Evolutionary conservation across 2,888 invertebrate genomes (phyloP).

Genomic region (Standfussiana lucernea): DNA sequence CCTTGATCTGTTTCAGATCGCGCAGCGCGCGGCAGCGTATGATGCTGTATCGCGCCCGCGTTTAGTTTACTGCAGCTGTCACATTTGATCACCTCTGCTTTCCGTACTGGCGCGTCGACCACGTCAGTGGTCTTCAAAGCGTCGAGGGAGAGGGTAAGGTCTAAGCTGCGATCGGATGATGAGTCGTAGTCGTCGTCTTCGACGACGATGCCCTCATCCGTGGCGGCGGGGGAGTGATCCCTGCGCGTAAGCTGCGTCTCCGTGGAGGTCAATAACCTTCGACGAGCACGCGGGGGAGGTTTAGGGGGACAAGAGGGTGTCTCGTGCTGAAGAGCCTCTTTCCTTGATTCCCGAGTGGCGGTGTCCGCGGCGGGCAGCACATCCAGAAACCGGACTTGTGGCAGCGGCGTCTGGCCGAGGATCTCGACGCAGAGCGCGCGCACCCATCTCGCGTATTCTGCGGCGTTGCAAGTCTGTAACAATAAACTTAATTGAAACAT

Average conservation of each 20-base stretch:
- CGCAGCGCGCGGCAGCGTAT: slow-evolving; percentile 86
- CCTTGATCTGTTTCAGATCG: slow-evolving; percentile 85
- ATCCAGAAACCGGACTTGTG: slow-evolving; percentile 93
- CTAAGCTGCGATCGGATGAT: slow-evolving; percentile 90
- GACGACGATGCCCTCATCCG: slow-evolving; percentile 90
- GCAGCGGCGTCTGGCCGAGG: slow-evolving; percentile 93
- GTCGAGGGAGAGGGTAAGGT: slow-evolving; percentile 89
- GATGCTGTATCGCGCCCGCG: slow-evolving; percentile 79
- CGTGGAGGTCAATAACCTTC: slow-evolving; percentile 83
- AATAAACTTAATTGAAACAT: slow-evolving; percentile 72
- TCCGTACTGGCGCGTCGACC: slow-evolving; percentile 85
- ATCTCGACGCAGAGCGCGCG: slow-evolving; percentile 94
- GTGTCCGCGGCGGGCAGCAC: slow-evolving; percentile 92
- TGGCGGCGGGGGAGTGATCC: slow-evolving; percentile 88
- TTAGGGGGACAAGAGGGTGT: slow-evolving; percentile 83
- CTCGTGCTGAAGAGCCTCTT: slow-evolving; percentile 79
- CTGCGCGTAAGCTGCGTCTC: slow-evolving; percentile 84
- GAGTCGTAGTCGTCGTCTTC: slow-evolving; percentile 90
- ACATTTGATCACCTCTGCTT: slow-evolving; percentile 86
- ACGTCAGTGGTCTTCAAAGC: slow-evolving; percentile 86
- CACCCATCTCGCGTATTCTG: slow-evolving; percentile 94
- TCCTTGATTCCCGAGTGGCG: slow-evolving; percentile 84
- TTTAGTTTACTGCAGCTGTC: slow-evolving; percentile 87
- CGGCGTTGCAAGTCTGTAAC: slow-evolving; percentile 93
- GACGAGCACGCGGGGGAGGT: slow-evolving; percentile 86